Evolutionary conservation across 2,888 invertebrate genomes (phyloP), one percentile per base, ranked within the genome.

Genomic region (Pristionchus exspectatus): DNA sequence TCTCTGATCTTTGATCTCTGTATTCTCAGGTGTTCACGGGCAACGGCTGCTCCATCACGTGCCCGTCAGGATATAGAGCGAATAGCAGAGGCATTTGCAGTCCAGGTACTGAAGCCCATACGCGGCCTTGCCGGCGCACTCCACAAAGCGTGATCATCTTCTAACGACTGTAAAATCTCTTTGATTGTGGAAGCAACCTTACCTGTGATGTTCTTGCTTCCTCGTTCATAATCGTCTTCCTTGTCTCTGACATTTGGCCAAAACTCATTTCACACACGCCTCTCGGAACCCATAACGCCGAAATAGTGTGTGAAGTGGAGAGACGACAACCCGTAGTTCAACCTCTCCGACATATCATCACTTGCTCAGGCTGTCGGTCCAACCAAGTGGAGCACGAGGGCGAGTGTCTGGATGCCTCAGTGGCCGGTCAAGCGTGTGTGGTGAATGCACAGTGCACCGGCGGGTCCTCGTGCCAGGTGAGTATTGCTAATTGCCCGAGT

Each of bases 391-490:
- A 95, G 86, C 91, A 93, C 74, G 91, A 92, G 74, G 94, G 94
- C 12, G 90, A 92, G 54, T 95, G 95, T 90, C 90, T 94, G n/a
- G 92, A 92, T 66, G 91, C 92, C 38, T 93, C 93, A 0, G 90
- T 90, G 5, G 94, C 95, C 27, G 94, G 93, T 7, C 92, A 93
- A 54, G 66, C 91, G 12, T 95, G 95, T 84, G 66, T 90, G n/a
- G 93, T 95, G 74, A 95, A 93, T 90, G 92, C 93, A 12, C 95
- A 95, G 90, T 95, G 95, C 85, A 92, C 91, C 30, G 94, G 93
- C 30, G 94, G 94, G 56, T 92, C 93, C 33, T 93, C 93, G 83
- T 95, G 95, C 74, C 91, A 93, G 63, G 88, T 88, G 50, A 30
- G 33, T 14, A 44, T 63, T 56, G 21, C 56, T 3, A 56, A 56